Base-by-base conservation (phyloP, 2,797 vertebrate species). In the Monodelphis domestica region DNA sequence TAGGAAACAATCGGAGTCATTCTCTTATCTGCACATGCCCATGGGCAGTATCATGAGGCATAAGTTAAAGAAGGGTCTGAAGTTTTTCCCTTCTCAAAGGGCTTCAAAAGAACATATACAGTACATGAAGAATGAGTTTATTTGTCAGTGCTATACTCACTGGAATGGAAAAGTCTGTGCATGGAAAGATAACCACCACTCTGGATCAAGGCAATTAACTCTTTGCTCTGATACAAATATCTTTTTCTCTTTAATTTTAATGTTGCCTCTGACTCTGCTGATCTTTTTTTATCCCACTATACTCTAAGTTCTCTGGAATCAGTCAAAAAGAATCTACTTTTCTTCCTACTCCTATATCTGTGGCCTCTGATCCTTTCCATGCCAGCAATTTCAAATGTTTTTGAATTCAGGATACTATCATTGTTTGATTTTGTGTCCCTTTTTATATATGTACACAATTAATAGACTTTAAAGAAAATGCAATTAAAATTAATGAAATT, bases 161-260 rank as follows among this genome's bases (percentile, higher is more conserved):
- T 99, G 99, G 99, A 98, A 98, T 0, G 99, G 99, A 6, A 96
- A 99, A 63, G 99, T 98, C 98, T 99, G 99, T 63, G 99, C 99
- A 97, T 93, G 98, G 50, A 53, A 0, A 12, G 52, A 63, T 52
- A 92, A 93, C 59, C 90, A 93, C 38, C 53, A 51, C 52, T n/a
- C 45, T 51, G 87, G 53, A 91, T 53, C 26, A 57, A 95, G 87
- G 90, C 93, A 38, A 84, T 90, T 87, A 17, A 30, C 55, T 57
- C 15, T 87, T 53, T 2, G 0, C 38, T 12, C 45, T 57, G 38
- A 45, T 28, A 56, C 90, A 5, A 89, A 91, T 38, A 70, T 55
- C 53, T 9, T 53, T 29, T 29, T 93, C 84, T 87, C 90, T 94
- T 84, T 96, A 84, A 89, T 29, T 30, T 12, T 90, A 45, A 53